Evolutionary conservation across 2,888 invertebrate species (phyloP).

Genomic region (Idaea straminata): DNA sequence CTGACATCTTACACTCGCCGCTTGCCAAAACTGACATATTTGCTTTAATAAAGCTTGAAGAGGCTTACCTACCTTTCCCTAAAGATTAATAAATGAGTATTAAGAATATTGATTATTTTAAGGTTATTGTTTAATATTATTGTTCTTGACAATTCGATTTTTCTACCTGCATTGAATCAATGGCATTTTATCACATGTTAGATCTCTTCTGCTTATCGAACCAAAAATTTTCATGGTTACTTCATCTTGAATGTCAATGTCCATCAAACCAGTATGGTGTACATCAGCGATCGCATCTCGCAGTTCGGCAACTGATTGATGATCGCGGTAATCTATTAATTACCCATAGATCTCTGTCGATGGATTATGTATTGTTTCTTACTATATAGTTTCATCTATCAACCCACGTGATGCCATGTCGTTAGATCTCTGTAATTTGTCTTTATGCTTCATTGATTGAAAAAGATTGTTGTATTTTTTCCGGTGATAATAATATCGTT

Average conservation of each 20-base stretch:
- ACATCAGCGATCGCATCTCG: slow-evolving; percentile 25
- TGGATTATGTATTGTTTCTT: slow-evolving; percentile 67
- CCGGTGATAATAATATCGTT: slow-evolving; percentile 29
- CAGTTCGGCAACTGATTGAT: slow-evolving; percentile 60
- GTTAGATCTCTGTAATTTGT: slow-evolving; percentile 66
- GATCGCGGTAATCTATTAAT: slow-evolving; percentile 68
- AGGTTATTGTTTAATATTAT: neutral
- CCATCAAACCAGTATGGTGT: slow-evolving; percentile 22
- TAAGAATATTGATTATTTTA: neutral
- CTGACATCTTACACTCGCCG: slow-evolving; percentile 26
- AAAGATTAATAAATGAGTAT: neutral
- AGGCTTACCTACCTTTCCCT: neutral
- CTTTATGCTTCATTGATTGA: slow-evolving; percentile 60
- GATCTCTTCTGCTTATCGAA: slow-evolving; percentile 16
- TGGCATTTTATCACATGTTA: slow-evolving; percentile 2
- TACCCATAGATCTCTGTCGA: slow-evolving; percentile 65
- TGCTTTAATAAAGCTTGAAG: slow-evolving; percentile 27
- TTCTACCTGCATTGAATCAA: neutral
- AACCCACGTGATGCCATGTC: slow-evolving; percentile 71
- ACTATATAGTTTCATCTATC: slow-evolving; percentile 63
- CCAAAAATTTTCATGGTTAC: slow-evolving; percentile 18
- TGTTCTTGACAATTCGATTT: neutral
- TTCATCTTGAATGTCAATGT: slow-evolving; percentile 26
- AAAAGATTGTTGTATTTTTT: slow-evolving; percentile 40
- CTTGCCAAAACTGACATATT: slow-evolving; percentile 32